These are phyloP conservation scores for Philaenus spumarius DNA, from an alignment of 1,140 invertebrate genomes.

Conservation along the genomic window DNA sequence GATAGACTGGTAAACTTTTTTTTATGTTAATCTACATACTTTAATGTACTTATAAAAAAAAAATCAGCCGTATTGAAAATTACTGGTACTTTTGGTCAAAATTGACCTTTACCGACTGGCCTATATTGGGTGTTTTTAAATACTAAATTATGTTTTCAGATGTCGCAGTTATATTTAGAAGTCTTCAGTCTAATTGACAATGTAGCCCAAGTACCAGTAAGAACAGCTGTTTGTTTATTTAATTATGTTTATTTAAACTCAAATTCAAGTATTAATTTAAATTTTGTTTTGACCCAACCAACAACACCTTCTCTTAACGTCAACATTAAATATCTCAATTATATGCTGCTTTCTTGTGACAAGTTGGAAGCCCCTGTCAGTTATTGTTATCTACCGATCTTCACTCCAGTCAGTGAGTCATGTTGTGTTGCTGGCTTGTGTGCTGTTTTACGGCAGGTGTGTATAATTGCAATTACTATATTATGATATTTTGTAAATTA, in stretches of 20 bases:
- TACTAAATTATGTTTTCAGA: constrained; percentile 7
- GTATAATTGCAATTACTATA: no score
- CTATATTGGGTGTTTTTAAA: no score
- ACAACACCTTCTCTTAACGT: background rate
- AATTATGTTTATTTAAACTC: background rate
- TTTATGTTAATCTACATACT: no score
- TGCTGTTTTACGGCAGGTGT: constrained; percentile 57
- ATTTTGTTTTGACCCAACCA: background rate
- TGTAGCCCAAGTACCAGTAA: background rate
- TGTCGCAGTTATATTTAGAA: constrained; percentile 13
- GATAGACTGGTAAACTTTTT: no score
- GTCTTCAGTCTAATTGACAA: constrained; percentile 5
- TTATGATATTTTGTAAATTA: no score
- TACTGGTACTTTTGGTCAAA: no score
- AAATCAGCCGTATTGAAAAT: no score
- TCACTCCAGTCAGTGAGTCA: constrained; percentile 42
- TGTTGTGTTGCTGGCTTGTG: constrained; percentile 62
- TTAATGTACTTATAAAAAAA: no score
- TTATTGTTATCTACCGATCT: constrained; percentile 51
- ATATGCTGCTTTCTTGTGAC: constrained; percentile 10
- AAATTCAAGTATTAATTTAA: constrained; percentile 23
- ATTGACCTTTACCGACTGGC: no score
- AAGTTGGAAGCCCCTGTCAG: constrained; percentile 36
- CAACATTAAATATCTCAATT: background rate
- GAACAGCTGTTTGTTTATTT: constrained; percentile 13